These are phyloP conservation scores for Odocoileus hemionus DNA, from an alignment of 2,113 vertebrate species.

Conservation along the genomic window DNA sequence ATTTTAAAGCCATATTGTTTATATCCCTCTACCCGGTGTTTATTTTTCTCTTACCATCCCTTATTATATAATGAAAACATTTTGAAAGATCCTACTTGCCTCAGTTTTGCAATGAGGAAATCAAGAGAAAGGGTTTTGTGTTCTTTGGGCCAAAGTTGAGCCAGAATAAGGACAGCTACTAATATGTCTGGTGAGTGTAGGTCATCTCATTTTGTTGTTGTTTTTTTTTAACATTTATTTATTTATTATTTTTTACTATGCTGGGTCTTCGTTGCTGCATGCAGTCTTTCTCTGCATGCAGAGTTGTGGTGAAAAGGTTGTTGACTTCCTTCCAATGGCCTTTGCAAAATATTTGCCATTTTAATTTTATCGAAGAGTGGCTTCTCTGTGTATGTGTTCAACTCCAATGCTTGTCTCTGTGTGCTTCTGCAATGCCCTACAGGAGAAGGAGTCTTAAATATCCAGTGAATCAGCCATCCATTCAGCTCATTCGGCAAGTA, in stretches of 20 bases:
- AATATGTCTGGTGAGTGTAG: not conserved
- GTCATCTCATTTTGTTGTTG: not conserved
- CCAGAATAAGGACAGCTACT: not conserved
- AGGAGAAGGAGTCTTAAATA: not conserved
- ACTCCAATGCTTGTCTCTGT: not conserved
- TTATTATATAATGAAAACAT: not conserved
- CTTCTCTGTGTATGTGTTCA: not conserved
- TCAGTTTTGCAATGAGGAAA: not conserved
- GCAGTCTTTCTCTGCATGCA: not conserved
- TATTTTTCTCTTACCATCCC: constrained; percentile 22
- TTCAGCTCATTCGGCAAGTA: not conserved
- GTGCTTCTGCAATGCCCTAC: not conserved
- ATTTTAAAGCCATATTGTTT: constrained; percentile 5
- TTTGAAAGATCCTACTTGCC: not conserved
- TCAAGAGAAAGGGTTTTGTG: not conserved
- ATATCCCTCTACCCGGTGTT: not conserved
- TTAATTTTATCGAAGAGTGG: not conserved
- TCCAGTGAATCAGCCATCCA: not conserved
- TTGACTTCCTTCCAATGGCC: not conserved
- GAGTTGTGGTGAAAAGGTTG: not conserved
- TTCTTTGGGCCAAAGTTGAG: not conserved
- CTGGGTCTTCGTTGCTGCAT: not conserved
- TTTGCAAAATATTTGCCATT: not conserved
- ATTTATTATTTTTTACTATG: not conserved
- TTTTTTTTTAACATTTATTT: not conserved